Conservation (phyloP, 2,888 invertebrate genomes). For the Ligdia adustata region DNA sequence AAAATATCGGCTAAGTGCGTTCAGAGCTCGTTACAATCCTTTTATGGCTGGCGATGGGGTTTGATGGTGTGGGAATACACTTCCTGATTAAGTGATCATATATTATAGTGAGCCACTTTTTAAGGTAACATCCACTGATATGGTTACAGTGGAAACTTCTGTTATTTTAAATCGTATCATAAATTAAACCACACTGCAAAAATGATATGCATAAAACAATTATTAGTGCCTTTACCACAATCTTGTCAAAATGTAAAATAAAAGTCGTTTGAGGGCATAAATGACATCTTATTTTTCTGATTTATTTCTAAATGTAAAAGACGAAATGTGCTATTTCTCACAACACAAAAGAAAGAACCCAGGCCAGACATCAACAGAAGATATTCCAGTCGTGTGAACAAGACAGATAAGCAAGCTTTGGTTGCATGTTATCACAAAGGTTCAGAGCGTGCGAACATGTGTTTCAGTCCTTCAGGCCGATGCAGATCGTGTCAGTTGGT, state of each 20-base stretch:
- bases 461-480: conserved; percentile 24
- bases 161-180: too few relatives aligned
- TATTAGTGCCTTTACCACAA: too few relatives aligned
- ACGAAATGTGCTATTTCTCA: neutral
- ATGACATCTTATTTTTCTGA: too few relatives aligned
- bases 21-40: conserved; percentile 28
- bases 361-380: conserved; percentile 8
- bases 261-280: too few relatives aligned
- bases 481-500: too few relatives aligned
- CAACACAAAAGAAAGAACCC: conserved; percentile 2
- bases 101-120: neutral
- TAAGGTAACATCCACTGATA: too few relatives aligned
- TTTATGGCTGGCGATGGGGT: conserved; percentile 32
- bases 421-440: conserved; percentile 45
- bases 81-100: conserved; percentile 24
- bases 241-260: too few relatives aligned
- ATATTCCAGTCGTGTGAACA: conserved; percentile 65
- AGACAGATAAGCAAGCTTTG: conserved; percentile 52
- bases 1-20: conserved; percentile 29
- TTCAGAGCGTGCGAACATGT: conserved; percentile 47
- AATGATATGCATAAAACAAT: too few relatives aligned
- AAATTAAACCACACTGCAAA: too few relatives aligned
- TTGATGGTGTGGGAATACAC: conserved; percentile 24
- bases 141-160: too few relatives aligned
- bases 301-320: too few relatives aligned